Evolutionary conservation across 2,113 vertebrate species (phyloP), one percentile per base, ranked within the genome.

Genomic region (Gadus macrocephalus): DNA sequence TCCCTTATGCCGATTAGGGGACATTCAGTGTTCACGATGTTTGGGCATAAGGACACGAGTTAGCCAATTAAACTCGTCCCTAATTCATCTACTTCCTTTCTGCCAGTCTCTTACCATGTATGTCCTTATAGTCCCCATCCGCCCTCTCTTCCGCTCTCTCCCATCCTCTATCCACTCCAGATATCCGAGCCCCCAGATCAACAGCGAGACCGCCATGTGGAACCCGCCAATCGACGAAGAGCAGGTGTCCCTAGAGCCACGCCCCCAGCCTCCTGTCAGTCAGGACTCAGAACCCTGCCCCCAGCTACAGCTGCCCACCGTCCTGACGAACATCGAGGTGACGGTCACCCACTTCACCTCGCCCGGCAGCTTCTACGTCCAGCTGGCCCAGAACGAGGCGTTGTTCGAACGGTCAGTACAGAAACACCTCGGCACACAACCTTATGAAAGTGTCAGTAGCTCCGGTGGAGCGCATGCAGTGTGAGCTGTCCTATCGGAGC

Each of bases 281-380:
- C 42, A 49, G 42, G 42, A 49, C 42, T 14, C 42, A 59, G 79
- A 78, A 19, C 42, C 87, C 14, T 58, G 78, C 42, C 62, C 77
- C 61, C 64, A 68, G 19, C 72, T 90, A 59, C 79, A 25, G 60
- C 69, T 90, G 2, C 79, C 81, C 0, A 22, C 31, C 17, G 73
- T 71, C 7, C 83, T 89, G 22, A 85, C 85, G 64, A 86, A 91
- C 64, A 27, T 89, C 27, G 83, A 77, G 81, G 95, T 92, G 20
- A 84, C 80, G 73, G 89, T 99, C 70, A 94, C 90, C 79, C 90
- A 93, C 25, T 88, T 95, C 68, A 80, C 89, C 25, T 97, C 96
- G 49, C 97, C 96, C 12, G 92, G 92, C 79, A 95, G 93, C 86
- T 95, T 99, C 78, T 95, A 91, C 68, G 82, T 97, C 17, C 95